phyloP scores from a whole-genome alignment of 2,797 vertebrate species.

The Diplodus sargus region DNA sequence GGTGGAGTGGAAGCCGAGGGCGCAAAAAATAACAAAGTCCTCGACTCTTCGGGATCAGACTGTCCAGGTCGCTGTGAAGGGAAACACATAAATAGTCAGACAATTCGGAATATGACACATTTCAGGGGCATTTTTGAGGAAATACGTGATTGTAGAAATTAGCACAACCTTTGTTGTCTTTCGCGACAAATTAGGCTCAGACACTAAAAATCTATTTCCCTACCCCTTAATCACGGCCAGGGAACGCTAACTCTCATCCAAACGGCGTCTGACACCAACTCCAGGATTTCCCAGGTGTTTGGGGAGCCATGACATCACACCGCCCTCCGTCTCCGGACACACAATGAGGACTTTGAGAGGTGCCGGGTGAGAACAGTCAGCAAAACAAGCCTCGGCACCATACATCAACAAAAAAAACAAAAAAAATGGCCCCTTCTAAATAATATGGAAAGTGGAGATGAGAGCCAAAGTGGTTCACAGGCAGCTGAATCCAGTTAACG shows the following conservation, averaged over 20 bases:
- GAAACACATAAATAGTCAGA: constrained; percentile 22
- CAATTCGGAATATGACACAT: neutral
- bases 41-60: constrained; percentile 13
- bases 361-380: constrained; percentile 60
- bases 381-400: constrained; percentile 65
- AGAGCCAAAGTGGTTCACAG: constrained; percentile 73
- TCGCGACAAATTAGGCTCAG: constrained; percentile 17
- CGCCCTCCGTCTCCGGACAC: constrained; percentile 1
- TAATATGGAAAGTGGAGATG: constrained; percentile 78
- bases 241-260: constrained; percentile 49
- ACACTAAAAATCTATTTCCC: constrained; percentile 20
- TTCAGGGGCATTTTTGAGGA: neutral
- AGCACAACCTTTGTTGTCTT: too few species aligned
- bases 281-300: constrained; percentile 79
- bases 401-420: constrained; percentile 65
- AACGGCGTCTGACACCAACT: too few species aligned
- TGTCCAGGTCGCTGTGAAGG: neutral
- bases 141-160: constrained; percentile 19
- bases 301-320: constrained; percentile 78
- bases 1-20: constrained; percentile 35
- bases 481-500: constrained; percentile 80
- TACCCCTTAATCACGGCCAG: constrained; percentile 67
- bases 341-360: constrained; percentile 82
- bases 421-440: constrained; percentile 67
- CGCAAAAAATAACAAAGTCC: constrained; percentile 42